Base-by-base conservation (phyloP, 2,888 invertebrate species). In the Morpho achilles region DNA sequence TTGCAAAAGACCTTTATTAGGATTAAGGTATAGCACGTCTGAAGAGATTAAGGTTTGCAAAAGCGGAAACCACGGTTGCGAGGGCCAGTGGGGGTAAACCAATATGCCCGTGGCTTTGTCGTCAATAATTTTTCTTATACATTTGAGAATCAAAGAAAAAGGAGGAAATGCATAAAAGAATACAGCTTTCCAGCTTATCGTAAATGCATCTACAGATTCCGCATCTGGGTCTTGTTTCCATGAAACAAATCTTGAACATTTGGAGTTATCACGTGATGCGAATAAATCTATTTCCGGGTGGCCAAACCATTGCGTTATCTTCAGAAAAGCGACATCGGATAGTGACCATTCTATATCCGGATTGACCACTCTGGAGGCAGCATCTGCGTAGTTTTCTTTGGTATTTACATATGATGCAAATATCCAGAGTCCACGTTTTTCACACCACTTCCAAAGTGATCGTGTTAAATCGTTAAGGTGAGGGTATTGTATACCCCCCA, bases 361-460 rank as follows among this genome's bases (percentile, higher is more conserved):
- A 58, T 69, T 66, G 6, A 60, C 53, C 5, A 57, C 56, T 42
- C 71, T 49, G 1, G 67, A 71, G 57, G 66, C 69, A 5, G 44
- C 59, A 51, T 71, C 70, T 7, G 70, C 71, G 10, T 8, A 10
- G 53, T 76, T 77, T 9, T 74, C 69, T 49, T 64, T 54, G 1
- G 75, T 72, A 10, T 68, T 67, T 5, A 77, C 68, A 49, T 77
- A 79, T 2, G 75, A 75, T 0, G 73, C 73, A 49, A 69, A 71
- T 7, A 77, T 42, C 64, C 59, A 66, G n/a, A 75, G 53, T 43
- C 59, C 60, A 4, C 65, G 64, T 7, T 8, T 40, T 50, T 69
- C 68, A 50, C 70, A 69, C 68, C 68, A 71, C 41, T 66, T 61
- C 68, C 67, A 68, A 47, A 71, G 61, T 0, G 48, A 9, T 51